A percentile compares a stretch with the other conserved stretches of the same genome.
Evolutionary conservation across 2,797 vertebrate genomes (phyloP).

Genomic region (Gymnoscopelus microlampas): DNA sequence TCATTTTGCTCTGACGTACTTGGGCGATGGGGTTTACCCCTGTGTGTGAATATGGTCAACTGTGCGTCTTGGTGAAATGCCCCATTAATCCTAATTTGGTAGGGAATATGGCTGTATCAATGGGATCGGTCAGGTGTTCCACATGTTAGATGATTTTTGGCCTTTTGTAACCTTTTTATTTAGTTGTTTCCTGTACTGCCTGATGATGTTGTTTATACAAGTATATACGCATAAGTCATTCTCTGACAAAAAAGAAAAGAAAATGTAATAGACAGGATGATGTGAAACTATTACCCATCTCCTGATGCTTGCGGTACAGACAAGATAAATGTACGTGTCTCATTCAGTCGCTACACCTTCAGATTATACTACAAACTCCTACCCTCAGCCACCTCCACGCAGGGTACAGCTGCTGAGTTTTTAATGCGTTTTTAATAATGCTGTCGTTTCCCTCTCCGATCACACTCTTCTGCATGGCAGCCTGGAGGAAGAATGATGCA

Average conservation of each 20-base stretch:
- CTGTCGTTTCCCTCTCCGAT: conserved; percentile 25
- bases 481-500: conserved; percentile 32
- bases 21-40: too few relatives aligned
- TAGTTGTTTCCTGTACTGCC: conserved; percentile 18
- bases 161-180: background rate
- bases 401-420: conserved; percentile 53
- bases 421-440: conserved; percentile 49
- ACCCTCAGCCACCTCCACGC: conserved; percentile 33
- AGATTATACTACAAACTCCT: conserved; percentile 34
- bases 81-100: too few relatives aligned
- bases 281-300: conserved; percentile 54
- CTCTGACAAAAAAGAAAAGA: conserved; percentile 29
- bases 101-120: too few relatives aligned
- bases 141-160: background rate
- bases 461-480: conserved; percentile 13
- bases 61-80: too few relatives aligned
- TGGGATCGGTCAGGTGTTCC: background rate
- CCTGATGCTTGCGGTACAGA: conserved; percentile 42
- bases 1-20: too few relatives aligned
- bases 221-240: conserved; percentile 5
- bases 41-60: too few relatives aligned
- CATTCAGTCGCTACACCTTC: conserved; percentile 12
- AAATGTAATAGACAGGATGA: conserved; percentile 42
- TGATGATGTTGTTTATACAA: conserved; percentile 12
- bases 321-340: conserved; percentile 22